These are phyloP conservation scores for Nomia melanderi DNA, from an alignment of 1,140 invertebrate genomes.

Conservation along the genomic window DNA sequence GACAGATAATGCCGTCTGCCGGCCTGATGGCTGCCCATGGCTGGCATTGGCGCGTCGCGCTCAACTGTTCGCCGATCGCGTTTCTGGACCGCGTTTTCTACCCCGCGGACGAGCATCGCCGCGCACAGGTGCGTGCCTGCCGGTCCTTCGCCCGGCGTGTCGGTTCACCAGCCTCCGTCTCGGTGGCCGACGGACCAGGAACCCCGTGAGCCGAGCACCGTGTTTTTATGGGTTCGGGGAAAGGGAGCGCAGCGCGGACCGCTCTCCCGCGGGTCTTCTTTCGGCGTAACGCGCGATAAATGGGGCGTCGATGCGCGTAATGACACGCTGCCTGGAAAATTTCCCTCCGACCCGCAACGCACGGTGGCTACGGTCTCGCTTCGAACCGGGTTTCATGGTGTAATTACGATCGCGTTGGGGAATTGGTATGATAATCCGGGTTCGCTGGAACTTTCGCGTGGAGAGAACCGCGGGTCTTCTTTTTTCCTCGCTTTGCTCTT, in stretches of 20 bases:
- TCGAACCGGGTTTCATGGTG: too few relatives aligned
- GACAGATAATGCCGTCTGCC: conserved; percentile 64
- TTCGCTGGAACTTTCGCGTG: too few relatives aligned
- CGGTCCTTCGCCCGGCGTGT: conserved; percentile 47
- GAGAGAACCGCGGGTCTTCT: too few relatives aligned
- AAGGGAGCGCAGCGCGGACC: conserved; percentile 13
- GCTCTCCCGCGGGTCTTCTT: neutral
- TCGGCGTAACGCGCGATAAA: conserved; percentile 23
- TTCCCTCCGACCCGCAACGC: too few relatives aligned
- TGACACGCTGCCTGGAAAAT: neutral
- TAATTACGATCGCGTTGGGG: too few relatives aligned
- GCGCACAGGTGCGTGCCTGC: conserved; percentile 68
- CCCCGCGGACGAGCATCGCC: conserved; percentile 33
- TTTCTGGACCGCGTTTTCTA: conserved; percentile 9
- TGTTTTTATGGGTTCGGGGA: conserved; percentile 62
- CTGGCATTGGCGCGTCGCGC: too few relatives aligned
- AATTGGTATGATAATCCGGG: too few relatives aligned
- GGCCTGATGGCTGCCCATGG: conserved; percentile 19
- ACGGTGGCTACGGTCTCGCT: too few relatives aligned
- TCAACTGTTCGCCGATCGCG: too few relatives aligned
- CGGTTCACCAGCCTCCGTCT: conserved; percentile 3
- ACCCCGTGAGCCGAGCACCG: neutral
- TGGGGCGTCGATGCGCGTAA: neutral
- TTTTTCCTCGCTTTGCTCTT: too few relatives aligned
- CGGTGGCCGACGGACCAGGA: conserved; percentile 21